These are phyloP conservation scores for Emmelina monodactyla DNA, from an alignment of 2,888 invertebrate species.

Conservation along the genomic window DNA sequence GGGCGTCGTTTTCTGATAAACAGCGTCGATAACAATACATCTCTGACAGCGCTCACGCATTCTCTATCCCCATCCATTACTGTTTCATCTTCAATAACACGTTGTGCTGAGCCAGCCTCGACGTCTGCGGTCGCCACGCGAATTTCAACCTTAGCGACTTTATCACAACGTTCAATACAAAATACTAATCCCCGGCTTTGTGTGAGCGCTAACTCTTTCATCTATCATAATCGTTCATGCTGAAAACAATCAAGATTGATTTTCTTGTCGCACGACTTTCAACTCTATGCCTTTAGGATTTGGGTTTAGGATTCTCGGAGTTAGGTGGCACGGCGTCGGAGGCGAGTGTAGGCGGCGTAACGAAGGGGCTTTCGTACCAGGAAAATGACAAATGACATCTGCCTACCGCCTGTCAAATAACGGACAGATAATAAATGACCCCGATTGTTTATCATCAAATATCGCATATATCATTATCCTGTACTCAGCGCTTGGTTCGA, in stretches of 20 bases:
- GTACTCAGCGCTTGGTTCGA: slow-evolving; percentile 46
- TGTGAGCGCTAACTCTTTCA: slow-evolving; percentile 66
- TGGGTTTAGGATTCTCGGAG: slow-evolving; percentile 30
- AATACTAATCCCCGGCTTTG: slow-evolving; percentile 34
- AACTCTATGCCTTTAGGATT: slow-evolving; percentile 18
- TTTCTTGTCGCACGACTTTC: slow-evolving; percentile 26
- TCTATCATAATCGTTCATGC: slow-evolving; percentile 68
- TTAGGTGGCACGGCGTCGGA: slow-evolving; percentile 59
- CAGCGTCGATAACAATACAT: slow-evolving; percentile 62
- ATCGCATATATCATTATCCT: slow-evolving; percentile 66
- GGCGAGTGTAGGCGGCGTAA: slow-evolving; percentile 59
- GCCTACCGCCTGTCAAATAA: slow-evolving; percentile 73
- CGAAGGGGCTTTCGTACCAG: slow-evolving; percentile 65
- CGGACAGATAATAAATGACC: slow-evolving; percentile 73
- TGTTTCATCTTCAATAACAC: slow-evolving; percentile 63
- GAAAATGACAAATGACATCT: slow-evolving; percentile 75
- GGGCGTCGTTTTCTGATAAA: slow-evolving; percentile 58
- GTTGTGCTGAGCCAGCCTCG: slow-evolving; percentile 41
- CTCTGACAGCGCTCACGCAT: slow-evolving; percentile 63
- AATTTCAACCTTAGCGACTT: slow-evolving; percentile 31
- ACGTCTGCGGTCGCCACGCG: slow-evolving; percentile 17
- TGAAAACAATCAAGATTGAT: slow-evolving; percentile 67
- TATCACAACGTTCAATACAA: slow-evolving; percentile 28
- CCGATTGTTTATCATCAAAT: slow-evolving; percentile 70
- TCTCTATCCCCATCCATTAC: slow-evolving; percentile 63